A percentile compares a stretch with the other conserved stretches of the same genome.
These are phyloP conservation scores for Tenebrio molitor DNA, from an alignment of 1,140 invertebrate genomes.

Conservation along the genomic window DNA sequence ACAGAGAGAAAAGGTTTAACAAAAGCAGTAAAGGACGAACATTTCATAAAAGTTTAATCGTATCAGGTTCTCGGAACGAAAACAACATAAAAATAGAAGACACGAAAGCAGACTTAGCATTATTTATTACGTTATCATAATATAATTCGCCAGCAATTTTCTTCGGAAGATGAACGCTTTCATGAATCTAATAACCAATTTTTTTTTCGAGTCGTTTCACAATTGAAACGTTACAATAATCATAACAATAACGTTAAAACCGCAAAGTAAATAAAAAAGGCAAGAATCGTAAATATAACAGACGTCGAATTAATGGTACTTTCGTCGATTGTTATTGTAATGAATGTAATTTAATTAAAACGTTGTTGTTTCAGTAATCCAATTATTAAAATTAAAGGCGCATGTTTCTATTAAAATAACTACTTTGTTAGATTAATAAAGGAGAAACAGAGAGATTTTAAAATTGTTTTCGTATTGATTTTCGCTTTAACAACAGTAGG, in stretches of 20 bases:
- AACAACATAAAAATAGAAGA: conserved; percentile 41
- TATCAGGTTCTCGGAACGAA: conserved; percentile 37
- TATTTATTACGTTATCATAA: conserved; percentile 41
- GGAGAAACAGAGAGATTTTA: conserved; percentile 39
- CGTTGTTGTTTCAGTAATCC: conserved; percentile 15
- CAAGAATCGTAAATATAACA: background rate
- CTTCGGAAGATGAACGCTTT: conserved; percentile 38
- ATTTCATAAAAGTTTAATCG: conserved; percentile 40
- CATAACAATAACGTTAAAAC: conserved; percentile 17
- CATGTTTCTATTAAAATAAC: conserved; percentile 28
- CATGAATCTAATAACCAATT: conserved; percentile 38
- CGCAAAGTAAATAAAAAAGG: conserved; percentile 18
- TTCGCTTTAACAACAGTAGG: conserved; percentile 34
- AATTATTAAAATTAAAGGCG: conserved; percentile 33
- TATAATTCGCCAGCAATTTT: conserved; percentile 38
- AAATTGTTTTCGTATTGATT: conserved; percentile 41
- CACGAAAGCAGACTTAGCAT: conserved; percentile 38
- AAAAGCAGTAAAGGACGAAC: conserved; percentile 16
- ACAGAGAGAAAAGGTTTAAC: conserved; percentile 6
- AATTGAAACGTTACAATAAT: conserved; percentile 32
- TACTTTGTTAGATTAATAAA: conserved; percentile 36
- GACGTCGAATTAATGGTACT: conserved; percentile 4
- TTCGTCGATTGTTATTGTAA: background rate
- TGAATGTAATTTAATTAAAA: conserved; percentile 2
- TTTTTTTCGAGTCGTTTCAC: conserved; percentile 25